Base-by-base conservation (phyloP, 2,797 vertebrate genomes). In the Graptemys geographica region DNA sequence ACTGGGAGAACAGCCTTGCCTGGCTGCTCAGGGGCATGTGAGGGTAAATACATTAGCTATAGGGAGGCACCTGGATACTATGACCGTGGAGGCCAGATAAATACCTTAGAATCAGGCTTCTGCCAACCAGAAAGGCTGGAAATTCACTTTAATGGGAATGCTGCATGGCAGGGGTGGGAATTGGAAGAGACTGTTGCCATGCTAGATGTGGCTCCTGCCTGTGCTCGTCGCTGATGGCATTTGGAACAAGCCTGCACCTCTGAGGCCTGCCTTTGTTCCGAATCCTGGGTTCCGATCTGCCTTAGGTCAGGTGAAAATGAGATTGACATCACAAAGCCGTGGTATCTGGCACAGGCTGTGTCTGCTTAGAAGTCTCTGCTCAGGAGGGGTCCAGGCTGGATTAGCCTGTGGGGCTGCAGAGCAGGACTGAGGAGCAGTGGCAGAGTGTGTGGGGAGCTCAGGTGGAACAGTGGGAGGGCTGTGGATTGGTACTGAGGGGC, bases 381-480 rank as follows among this genome's bases (percentile, higher is more conserved):
- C 76, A 56, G 56, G 15, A 49, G 86, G 52, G 28, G 59, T 7
- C 28, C 33, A 4, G 33, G n/a, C 65, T 65, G n/a, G n/a, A 69
- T 5, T 37, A 18, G 33, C 65, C 65, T n/a, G n/a, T 37, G n/a
- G 18, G n/a, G 33, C 33, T 69, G 65, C 56, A 33, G 37, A 28
- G 49, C 0, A 1, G 53, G 41, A 53, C 83, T 78, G 78, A 85
- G 2, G 3, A 79, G 79, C 84, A 87, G 83, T 52, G 51, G 79
- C 81, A 55, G 19, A 8, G 84, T 90, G 0, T 1, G 0, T 89
- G 41, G 1, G 0, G 69, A 86, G 86, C 41, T 81, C 2, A 79
- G 86, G 83, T 62, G n/a, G 81, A 55, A 83, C 57, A 59, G 57
- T 6, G 57, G 28, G 57, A 18, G 62, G 62, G 16, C 62, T n/a